Conservation (phyloP, 2,113 vertebrate genomes). For the Oncorhynchus kisutch region DNA sequence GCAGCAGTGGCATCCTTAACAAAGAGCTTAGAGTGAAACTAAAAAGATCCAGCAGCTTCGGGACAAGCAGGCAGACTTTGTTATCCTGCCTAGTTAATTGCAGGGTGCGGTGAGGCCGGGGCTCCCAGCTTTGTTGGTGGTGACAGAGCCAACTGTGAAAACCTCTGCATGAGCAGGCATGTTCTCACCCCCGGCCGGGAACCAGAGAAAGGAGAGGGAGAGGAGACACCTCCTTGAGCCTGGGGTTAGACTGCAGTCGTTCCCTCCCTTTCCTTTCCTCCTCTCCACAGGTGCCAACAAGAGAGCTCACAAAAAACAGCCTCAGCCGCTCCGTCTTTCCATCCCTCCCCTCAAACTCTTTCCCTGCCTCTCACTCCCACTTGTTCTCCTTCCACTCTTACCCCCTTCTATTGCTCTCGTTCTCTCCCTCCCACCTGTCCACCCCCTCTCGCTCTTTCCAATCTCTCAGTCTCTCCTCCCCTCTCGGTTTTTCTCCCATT, state of each 20-base stretch:
- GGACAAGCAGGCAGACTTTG: conserved; percentile 23
- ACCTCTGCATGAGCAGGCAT: conserved; percentile 40
- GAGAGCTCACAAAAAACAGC: no score
- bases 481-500: no score
- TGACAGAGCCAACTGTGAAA: conserved; percentile 25
- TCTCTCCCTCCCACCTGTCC: neutral
- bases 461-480: no score
- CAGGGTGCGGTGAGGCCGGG: conserved; percentile 41
- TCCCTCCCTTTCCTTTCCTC: no score
- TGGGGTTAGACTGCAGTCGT: no score
- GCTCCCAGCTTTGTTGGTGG: conserved; percentile 42
- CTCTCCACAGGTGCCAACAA: no score
- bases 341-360: neutral
- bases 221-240: neutral
- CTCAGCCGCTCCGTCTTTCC: no score
- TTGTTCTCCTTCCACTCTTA: neutral
- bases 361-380: neutral
- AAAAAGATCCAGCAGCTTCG: conserved; percentile 23
- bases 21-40: conserved; percentile 16
- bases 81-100: conserved; percentile 44
- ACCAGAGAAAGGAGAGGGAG: neutral
- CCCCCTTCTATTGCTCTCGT: neutral
- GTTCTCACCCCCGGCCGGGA: conserved; percentile 12
- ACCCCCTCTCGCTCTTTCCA: neutral
- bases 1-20: neutral